Percentiles rank a stretch among this genome's conserved stretches.
These are phyloP conservation scores for Oryzias melastigma DNA, from an alignment of 2,113 vertebrate genomes.

Conservation along the genomic window DNA sequence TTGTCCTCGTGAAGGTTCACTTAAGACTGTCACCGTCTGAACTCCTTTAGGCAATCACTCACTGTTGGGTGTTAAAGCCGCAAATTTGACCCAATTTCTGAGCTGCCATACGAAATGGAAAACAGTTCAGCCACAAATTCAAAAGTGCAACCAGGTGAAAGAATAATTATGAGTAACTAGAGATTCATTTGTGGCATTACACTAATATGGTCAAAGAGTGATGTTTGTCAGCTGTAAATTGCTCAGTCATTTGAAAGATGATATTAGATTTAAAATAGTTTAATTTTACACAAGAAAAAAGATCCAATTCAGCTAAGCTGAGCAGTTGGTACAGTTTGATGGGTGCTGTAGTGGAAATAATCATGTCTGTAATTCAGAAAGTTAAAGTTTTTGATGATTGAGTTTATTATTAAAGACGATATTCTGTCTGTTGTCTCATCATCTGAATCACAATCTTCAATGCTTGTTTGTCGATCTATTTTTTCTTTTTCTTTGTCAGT, in stretches of 20 bases:
- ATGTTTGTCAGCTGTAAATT: background rate
- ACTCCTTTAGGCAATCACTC: background rate
- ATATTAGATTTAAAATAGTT: background rate
- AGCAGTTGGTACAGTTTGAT: background rate
- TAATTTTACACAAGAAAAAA: background rate
- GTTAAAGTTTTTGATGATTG: background rate
- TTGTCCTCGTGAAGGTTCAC: background rate
- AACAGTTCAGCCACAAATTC: background rate
- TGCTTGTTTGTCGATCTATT: no score
- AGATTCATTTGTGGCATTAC: background rate
- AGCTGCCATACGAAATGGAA: background rate
- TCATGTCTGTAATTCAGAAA: background rate
- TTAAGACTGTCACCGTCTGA: background rate
- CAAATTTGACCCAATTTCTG: constrained; percentile 18
- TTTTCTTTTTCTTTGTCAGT: no score
- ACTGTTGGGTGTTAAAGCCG: background rate
- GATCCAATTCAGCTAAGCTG: background rate
- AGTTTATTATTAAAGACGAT: no score
- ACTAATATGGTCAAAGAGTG: background rate
- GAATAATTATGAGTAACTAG: background rate
- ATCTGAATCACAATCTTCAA: no score
- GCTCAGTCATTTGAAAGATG: background rate
- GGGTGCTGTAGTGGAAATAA: background rate
- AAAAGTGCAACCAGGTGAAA: background rate
- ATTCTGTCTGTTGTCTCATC: no score